phyloP scores from a whole-genome alignment of 35 echinoderm and acorn worm genomes.

The Nesometra sesokonis region DNA sequence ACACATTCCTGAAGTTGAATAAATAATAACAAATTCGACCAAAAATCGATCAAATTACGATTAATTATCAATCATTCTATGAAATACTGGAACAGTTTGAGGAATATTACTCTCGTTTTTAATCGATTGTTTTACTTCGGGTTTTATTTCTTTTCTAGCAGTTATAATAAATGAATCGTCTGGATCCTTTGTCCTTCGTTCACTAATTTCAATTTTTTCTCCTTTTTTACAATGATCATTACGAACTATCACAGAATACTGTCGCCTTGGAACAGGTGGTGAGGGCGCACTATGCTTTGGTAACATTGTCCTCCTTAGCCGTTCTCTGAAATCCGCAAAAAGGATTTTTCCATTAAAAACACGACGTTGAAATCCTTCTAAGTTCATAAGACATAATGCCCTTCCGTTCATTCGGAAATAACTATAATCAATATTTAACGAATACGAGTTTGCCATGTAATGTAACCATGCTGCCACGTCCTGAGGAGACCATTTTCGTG shows the following conservation, averaged over 20 bases:
- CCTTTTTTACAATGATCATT: not conserved
- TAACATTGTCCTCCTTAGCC: constrained; percentile 19
- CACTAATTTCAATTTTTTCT: not conserved
- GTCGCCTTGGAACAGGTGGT: not conserved
- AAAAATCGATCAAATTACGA: no score
- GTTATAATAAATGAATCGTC: not conserved
- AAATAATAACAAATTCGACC: no score
- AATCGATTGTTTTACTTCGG: not conserved
- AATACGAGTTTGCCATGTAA: constrained; percentile 18
- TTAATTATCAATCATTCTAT: not conserved
- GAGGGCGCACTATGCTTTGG: not conserved
- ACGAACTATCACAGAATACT: not conserved
- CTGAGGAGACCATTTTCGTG: constrained; percentile 31
- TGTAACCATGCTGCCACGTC: constrained; percentile 30
- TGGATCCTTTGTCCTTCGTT: not conserved
- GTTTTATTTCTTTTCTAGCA: not conserved
- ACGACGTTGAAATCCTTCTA: constrained; percentile 32
- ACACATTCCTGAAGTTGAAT: no score
- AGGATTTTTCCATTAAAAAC: constrained; percentile 31
- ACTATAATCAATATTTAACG: constrained; percentile 7
- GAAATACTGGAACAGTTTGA: not conserved
- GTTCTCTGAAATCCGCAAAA: constrained; percentile 36
- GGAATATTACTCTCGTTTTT: not conserved
- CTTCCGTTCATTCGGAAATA: constrained; percentile 45
- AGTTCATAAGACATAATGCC: constrained; percentile 32